A percentile compares a stretch with the other conserved stretches of the same genome.
These are phyloP conservation scores for Centropristis striata DNA, from an alignment of 2,113 vertebrate species.

Conservation along the genomic window DNA sequence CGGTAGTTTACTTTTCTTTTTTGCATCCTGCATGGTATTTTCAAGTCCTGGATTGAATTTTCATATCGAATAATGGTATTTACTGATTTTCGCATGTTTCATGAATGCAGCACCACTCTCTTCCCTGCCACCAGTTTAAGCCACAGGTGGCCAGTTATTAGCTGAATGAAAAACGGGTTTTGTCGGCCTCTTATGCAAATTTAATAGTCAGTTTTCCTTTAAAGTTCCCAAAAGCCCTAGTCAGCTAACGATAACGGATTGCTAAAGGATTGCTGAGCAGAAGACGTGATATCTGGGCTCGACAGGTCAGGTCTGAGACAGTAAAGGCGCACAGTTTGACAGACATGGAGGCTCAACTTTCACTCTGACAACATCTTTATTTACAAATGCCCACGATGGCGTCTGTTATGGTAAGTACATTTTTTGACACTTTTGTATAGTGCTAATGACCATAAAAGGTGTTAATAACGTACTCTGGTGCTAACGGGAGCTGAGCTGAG, in stretches of 20 bases:
- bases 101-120: slow-evolving; percentile 20
- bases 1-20: neutral
- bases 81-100: neutral
- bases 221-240: fast-evolving
- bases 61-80: neutral
- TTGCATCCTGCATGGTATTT: neutral
- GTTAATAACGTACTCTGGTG: neutral
- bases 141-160: neutral
- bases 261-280: neutral
- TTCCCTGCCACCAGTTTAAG: neutral
- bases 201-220: neutral
- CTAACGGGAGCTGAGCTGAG: slow-evolving; percentile 35
- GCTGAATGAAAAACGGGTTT: neutral
- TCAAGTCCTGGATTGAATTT: neutral
- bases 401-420: slow-evolving; percentile 81
- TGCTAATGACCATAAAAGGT: neutral
- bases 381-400: slow-evolving; percentile 66
- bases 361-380: neutral
- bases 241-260: neutral
- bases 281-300: slow-evolving; percentile 50
- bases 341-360: slow-evolving; percentile 47
- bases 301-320: slow-evolving; percentile 66
- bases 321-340: slow-evolving; percentile 71
- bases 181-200: neutral
- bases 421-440: neutral